phyloP scores from a whole-genome alignment of 1,140 invertebrate species.

The Drosophila suzukii region DNA sequence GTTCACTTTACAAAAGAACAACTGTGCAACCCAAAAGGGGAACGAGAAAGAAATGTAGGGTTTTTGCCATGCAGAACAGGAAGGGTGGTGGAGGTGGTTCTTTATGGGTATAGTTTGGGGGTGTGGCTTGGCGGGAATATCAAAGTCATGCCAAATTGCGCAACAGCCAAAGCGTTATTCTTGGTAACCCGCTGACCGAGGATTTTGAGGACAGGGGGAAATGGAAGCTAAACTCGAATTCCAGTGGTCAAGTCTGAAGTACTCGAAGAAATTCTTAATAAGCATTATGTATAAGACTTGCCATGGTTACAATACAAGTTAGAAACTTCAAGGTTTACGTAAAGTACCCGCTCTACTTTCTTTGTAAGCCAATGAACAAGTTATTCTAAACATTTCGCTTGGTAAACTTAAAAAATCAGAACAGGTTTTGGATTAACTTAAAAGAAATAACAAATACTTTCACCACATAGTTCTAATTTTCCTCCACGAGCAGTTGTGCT shows the following conservation, averaged over 20 bases:
- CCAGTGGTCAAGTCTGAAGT: constrained; percentile 46
- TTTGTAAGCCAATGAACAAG: too few species aligned
- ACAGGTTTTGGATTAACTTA: too few species aligned
- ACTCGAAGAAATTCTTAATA: constrained; percentile 7
- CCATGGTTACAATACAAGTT: neutral
- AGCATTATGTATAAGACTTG: constrained; percentile 3
- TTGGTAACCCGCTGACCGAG: constrained; percentile 25
- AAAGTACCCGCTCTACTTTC: neutral
- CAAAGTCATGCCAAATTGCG: constrained; percentile 76
- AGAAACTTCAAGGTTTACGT: neutral
- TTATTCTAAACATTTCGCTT: neutral
- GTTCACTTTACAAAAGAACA: neutral
- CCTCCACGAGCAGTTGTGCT: too few species aligned
- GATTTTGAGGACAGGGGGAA: neutral
- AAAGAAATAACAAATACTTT: too few species aligned
- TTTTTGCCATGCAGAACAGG: constrained; percentile 47
- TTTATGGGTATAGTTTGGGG: constrained; percentile 10
- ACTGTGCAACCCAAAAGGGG: constrained; percentile 26
- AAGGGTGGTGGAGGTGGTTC: constrained; percentile 21
- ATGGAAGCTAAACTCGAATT: constrained; percentile 41
- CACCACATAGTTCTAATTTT: too few species aligned
- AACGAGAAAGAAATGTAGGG: constrained; percentile 55
- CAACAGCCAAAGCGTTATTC: constrained; percentile 61
- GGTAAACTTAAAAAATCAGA: neutral
- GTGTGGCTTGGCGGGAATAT: constrained; percentile 47